These are phyloP conservation scores for Actias luna DNA, from an alignment of 2,888 invertebrate species.

Conservation along the genomic window DNA sequence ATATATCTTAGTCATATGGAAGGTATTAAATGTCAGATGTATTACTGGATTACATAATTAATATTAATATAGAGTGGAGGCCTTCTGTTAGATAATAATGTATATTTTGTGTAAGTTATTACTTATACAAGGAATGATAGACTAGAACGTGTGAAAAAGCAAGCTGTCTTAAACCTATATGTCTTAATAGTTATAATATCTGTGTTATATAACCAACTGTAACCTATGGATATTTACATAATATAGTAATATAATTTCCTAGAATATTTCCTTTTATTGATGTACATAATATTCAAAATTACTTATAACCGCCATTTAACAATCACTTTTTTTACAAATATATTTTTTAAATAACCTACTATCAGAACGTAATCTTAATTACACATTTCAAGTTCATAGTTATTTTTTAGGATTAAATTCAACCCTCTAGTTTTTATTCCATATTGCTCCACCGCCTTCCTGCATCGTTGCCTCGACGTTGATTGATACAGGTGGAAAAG, in stretches of 20 bases:
- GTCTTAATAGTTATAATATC: neutral
- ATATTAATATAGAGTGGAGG: neutral
- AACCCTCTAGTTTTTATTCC: constrained; percentile 41
- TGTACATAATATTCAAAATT: too few relatives aligned
- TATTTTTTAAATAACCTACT: neutral
- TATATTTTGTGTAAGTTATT: neutral
- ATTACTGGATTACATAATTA: neutral
- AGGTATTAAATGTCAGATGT: neutral
- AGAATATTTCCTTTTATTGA: neutral
- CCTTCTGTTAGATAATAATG: neutral
- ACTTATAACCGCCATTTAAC: too few relatives aligned
- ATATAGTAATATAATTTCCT: neutral
- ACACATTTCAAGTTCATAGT: constrained; percentile 23
- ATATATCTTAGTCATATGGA: constrained; percentile 9
- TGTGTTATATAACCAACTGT: neutral
- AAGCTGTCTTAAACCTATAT: neutral
- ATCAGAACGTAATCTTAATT: neutral
- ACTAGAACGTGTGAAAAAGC: neutral
- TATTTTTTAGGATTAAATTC: constrained; percentile 29
- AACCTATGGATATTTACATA: neutral
- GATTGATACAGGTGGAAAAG: constrained; percentile 75
- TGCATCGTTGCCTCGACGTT: constrained; percentile 56
- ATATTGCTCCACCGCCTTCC: constrained; percentile 55
- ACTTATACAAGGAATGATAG: neutral
- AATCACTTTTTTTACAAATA: neutral